phyloP scores from a whole-genome alignment of 2,888 invertebrate genomes.

The Pseudanteris insignis region DNA sequence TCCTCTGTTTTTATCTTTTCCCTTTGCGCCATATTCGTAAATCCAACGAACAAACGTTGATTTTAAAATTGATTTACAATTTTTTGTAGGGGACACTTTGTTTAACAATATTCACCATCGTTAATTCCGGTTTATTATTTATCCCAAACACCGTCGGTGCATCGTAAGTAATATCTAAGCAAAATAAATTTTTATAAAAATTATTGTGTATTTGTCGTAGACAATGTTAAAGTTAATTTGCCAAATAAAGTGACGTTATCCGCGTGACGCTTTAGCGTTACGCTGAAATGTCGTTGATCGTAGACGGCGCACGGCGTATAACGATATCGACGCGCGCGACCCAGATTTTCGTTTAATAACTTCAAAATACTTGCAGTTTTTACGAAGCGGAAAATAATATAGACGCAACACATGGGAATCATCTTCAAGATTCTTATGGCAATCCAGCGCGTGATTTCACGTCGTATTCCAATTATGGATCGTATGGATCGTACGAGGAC shows the following conservation, averaged over 20 bases:
- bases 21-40: not conserved
- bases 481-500: constrained; percentile 17
- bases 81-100: constrained; percentile 37
- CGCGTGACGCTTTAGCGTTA: no score
- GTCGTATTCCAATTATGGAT: constrained; percentile 4
- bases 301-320: constrained; percentile 16
- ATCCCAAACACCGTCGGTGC: constrained; percentile 17
- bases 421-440: constrained; percentile 40
- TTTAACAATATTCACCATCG: constrained; percentile 36
- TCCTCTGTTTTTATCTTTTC: no score
- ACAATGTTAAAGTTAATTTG: no score
- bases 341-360: constrained; percentile 14
- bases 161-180: constrained; percentile 41
- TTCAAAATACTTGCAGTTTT: constrained; percentile 28
- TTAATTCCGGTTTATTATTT: constrained; percentile 32
- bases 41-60: constrained; percentile 2
- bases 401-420: constrained; percentile 22
- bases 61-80: constrained; percentile 13
- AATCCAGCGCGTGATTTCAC: constrained; percentile 13
- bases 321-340: constrained; percentile 13
- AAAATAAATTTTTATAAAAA: no score
- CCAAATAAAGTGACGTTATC: no score
- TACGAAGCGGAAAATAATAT: constrained; percentile 28
- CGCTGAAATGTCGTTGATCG: no score
- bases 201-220: no score